Evolutionary conservation across 2,797 vertebrate genomes (phyloP).

Genomic region (Cygnus olor): DNA sequence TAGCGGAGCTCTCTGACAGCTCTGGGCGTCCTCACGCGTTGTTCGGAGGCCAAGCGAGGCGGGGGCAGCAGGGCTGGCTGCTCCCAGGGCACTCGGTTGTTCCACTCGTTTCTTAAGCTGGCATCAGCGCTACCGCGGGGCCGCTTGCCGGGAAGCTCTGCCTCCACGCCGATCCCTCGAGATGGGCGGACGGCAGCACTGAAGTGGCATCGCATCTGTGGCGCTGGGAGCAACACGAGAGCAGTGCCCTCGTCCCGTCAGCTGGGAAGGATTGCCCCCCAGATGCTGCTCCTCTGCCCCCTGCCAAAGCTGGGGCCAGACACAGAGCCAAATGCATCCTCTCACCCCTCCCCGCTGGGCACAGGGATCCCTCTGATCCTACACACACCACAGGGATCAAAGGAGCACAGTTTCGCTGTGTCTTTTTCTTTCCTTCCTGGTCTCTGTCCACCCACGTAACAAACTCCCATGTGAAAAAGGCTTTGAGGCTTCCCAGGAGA

Average conservation of each 20-base stretch:
- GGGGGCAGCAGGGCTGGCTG: background rate
- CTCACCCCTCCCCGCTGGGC: background rate
- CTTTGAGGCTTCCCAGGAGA: background rate
- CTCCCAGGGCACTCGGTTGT: fast-evolving
- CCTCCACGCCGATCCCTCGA: too few species aligned
- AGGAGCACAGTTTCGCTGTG: background rate
- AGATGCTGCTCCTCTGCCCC: fast-evolving
- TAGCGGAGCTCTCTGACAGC: background rate
- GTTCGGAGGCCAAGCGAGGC: background rate
- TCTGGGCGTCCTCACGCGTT: background rate
- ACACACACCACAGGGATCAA: background rate
- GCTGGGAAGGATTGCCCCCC: background rate
- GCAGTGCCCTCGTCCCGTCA: background rate
- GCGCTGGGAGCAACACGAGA: background rate
- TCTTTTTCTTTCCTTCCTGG: background rate
- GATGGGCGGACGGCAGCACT: background rate
- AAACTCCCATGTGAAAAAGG: background rate
- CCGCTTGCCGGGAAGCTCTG: background rate
- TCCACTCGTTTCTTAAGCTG: background rate
- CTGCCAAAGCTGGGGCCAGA: background rate
- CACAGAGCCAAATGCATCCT: background rate
- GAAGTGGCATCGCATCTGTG: background rate
- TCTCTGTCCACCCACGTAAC: background rate
- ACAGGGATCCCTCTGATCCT: background rate
- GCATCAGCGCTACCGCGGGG: fast-evolving